These are phyloP conservation scores for Centropristis striata DNA, from an alignment of 2,113 vertebrate species.

Conservation along the genomic window DNA sequence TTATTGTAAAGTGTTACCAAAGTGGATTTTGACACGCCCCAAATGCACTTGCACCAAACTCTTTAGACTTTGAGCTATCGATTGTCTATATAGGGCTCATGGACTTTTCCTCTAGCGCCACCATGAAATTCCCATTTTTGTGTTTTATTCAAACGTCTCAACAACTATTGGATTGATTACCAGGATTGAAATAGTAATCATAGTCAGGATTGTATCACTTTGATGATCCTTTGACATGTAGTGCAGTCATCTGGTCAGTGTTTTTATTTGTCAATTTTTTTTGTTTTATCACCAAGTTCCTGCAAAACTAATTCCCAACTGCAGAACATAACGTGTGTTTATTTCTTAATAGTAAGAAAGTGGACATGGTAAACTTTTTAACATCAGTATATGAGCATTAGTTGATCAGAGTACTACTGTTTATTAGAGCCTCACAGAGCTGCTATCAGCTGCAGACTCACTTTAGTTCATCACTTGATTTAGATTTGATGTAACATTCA, in stretches of 20 bases:
- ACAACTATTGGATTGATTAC: neutral
- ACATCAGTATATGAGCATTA: neutral
- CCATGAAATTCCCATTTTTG: neutral
- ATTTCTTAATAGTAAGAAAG: no score
- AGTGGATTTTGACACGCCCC: no score
- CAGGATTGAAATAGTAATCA: neutral
- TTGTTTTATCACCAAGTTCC: conserved; percentile 14
- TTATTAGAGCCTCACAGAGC: conserved; percentile 13
- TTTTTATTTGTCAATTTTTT: neutral
- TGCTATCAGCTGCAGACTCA: neutral
- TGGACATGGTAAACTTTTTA: neutral
- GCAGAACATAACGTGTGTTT: no score
- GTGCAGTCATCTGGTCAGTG: neutral
- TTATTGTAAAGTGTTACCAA: no score
- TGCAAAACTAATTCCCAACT: conserved; percentile 4
- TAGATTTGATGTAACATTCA: conserved; percentile 24
- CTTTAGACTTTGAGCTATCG: no score
- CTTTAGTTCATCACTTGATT: neutral
- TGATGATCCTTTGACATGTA: neutral
- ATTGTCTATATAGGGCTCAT: no score
- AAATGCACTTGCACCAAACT: no score
- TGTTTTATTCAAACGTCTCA: neutral
- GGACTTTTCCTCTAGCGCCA: neutral
- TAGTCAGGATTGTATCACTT: neutral
- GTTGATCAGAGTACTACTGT: neutral